Conservation (phyloP, 2,888 invertebrate genomes). For the Pollenia labialis region DNA sequence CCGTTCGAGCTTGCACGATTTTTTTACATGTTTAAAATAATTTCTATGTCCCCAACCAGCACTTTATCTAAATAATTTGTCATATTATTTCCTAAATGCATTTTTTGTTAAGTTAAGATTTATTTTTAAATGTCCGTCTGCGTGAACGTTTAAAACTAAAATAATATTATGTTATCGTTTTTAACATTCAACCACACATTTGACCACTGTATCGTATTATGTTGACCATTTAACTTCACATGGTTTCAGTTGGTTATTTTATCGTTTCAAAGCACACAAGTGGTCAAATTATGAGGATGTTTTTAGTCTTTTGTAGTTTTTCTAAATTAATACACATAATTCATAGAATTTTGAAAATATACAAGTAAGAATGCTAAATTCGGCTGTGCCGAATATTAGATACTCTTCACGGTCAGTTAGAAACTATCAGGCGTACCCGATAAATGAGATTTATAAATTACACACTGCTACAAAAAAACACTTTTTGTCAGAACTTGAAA, state of each 20-base stretch:
- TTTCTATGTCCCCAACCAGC: background rate
- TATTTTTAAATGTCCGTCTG: background rate
- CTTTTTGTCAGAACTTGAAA: no score
- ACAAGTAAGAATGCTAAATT: background rate
- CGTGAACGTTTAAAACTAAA: background rate
- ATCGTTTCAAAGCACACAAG: slow-evolving; percentile 42
- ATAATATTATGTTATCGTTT: slow-evolving; percentile 12
- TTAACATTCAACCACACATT: slow-evolving; percentile 49
- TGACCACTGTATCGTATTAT: slow-evolving; percentile 56
- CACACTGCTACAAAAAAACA: no score
- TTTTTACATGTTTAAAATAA: background rate
- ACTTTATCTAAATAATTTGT: slow-evolving; percentile 1
- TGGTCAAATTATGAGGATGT: slow-evolving; percentile 36
- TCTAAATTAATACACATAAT: no score
- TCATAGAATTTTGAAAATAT: background rate
- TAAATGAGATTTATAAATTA: no score
- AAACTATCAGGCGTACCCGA: no score
- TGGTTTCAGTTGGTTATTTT: slow-evolving; percentile 45
- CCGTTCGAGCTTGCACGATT: no score
- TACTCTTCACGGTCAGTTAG: no score
- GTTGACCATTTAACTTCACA: slow-evolving; percentile 41
- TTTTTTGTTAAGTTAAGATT: background rate
- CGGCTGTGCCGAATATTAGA: no score
- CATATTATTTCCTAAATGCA: background rate
- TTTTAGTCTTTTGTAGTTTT: background rate